Base-by-base conservation (phyloP, 2,113 vertebrate genomes). In the Gymnorhina tibicen region DNA sequence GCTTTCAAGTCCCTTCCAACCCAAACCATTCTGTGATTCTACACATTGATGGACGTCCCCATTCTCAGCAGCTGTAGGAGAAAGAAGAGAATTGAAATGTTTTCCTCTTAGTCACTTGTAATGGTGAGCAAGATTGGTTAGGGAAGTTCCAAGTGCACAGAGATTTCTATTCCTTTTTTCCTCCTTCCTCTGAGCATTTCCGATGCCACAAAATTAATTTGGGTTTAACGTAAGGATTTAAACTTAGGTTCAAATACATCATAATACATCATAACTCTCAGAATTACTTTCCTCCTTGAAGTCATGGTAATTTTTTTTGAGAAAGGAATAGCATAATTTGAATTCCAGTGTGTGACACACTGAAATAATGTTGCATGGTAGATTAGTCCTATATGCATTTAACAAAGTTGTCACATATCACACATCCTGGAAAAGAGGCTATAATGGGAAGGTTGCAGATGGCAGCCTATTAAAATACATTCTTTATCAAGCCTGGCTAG, bases 401-500 rank as follows among this genome's bases (percentile, higher is more conserved):
- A 89, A 62, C 55, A 62, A 60, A 85, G 82, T 85, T 82, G 66
- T 89, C 78, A 64, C 47, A 44, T 87, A 87, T 68, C 90, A 60
- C 69, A 68, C 66, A 64, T 85, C 41, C 67, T 85, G 62, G 78
- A 78, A 58, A 82, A 87, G 82, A 75, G 44, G 33, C 90, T 87
- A 44, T 82, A 93, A 95, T 49, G 19, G 56, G 95, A 87, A 87
- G 37, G n/a, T 79, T 96, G 82, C 74, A 93, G 88, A 90, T 69
- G 62, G 90, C 8, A 73, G 58, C 32, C 49, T 90, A 87, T 85
- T 95, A 90, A 95, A 94, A 94, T 74, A 66, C 42, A 41, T 47
- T 74, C 26, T 85, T 93, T 68, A 87, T 41, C 53, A 82, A 85
- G 52, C 24, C 37, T 91, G 37, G 66, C 37, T 87, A 68, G 44